phyloP scores from a whole-genome alignment of 2,113 vertebrate species.

The Formicarius rufipectus region DNA sequence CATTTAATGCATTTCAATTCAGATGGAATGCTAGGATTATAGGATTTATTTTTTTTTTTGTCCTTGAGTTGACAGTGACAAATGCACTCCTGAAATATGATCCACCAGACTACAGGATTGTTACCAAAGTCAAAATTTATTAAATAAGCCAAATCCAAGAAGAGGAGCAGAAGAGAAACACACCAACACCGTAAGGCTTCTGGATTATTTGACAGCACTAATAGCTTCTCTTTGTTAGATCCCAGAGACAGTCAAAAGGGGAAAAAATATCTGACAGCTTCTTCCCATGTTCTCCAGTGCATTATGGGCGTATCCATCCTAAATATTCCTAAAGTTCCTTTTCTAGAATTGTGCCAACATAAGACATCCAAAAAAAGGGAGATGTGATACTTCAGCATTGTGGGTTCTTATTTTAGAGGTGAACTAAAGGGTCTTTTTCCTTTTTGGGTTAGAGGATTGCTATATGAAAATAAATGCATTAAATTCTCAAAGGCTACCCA shows the following conservation, averaged over 20 bases:
- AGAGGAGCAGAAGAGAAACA: background rate
- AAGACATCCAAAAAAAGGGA: background rate
- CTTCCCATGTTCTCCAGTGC: background rate
- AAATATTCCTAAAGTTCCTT: background rate
- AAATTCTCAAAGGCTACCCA: background rate
- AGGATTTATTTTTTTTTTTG: too few species aligned
- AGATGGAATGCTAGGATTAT: background rate
- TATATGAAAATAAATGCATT: background rate
- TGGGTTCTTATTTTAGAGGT: background rate
- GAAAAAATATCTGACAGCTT: background rate
- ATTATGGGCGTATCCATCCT: background rate
- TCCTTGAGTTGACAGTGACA: background rate
- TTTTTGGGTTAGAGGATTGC: background rate
- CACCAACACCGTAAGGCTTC: background rate
- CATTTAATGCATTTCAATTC: slow-evolving; percentile 20
- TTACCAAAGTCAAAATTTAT: background rate
- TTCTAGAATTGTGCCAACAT: background rate
- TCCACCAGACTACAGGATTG: background rate
- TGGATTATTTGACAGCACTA: background rate
- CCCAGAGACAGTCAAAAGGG: background rate
- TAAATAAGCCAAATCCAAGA: background rate
- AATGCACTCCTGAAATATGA: background rate
- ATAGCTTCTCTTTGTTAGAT: background rate
- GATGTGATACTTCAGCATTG: background rate
- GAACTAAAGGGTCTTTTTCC: background rate